phyloP scores from a whole-genome alignment of 2,113 vertebrate species.

The Cheilinus undulatus region DNA sequence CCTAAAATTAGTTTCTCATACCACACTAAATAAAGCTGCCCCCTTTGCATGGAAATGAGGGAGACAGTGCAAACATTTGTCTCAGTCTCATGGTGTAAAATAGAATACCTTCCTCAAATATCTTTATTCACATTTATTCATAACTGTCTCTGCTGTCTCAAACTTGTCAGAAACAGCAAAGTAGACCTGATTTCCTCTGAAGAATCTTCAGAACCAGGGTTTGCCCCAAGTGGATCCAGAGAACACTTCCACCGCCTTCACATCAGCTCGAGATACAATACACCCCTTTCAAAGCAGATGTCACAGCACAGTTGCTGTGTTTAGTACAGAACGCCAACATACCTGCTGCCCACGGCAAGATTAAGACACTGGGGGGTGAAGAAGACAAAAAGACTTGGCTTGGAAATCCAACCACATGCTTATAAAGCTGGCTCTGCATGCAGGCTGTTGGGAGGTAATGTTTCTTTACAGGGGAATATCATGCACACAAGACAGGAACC shows the following conservation, averaged over 20 bases:
- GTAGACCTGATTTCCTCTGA: constrained; percentile 6
- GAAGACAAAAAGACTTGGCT: constrained; percentile 24
- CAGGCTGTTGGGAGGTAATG: background rate
- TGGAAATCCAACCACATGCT: constrained; percentile 39
- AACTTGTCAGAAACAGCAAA: constrained; percentile 24
- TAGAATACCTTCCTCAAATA: background rate
- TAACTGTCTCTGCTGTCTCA: constrained; percentile 9
- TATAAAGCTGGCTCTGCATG: constrained; percentile 21
- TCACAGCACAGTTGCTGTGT: constrained; percentile 14
- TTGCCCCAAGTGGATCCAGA: constrained; percentile 15
- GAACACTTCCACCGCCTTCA: constrained; percentile 18
- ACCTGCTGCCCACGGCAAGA: constrained; percentile 51
- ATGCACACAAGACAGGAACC: constrained; percentile 9
- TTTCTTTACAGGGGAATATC: constrained; percentile 1
- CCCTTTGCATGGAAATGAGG: background rate
- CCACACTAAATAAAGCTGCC: background rate
- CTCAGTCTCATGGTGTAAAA: background rate
- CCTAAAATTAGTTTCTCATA: background rate
- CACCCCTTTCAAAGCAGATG: constrained; percentile 32
- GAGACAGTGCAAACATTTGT: background rate
- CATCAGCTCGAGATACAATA: constrained; percentile 5
- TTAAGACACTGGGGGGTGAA: background rate
- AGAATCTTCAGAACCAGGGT: constrained; percentile 13
- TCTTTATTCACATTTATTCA: constrained; percentile 4
- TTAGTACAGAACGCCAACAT: constrained; percentile 8